Base-by-base conservation (phyloP, 2,888 invertebrate species). In the Noctua janthina region DNA sequence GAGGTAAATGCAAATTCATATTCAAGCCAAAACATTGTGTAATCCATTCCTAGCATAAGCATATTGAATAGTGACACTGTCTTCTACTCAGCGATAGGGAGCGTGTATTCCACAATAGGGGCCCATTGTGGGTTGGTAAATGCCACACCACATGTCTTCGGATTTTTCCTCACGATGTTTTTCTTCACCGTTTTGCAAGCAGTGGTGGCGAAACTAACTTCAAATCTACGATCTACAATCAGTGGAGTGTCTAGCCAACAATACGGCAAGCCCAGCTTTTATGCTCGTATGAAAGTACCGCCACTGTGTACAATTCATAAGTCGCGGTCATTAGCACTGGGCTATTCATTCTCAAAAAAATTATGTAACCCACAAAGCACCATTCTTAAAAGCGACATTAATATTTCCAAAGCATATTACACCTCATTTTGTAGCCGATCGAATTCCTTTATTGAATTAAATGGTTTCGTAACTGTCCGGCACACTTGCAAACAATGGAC, bases 401-500 rank as follows among this genome's bases (percentile, higher is more conserved):
- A 77, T 76, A 84, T 86, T 77, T 87, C 75, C 62, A 84, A 62
- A 54, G 77, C 74, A 77, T 72, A 79, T 82, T 74, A 85, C 74
- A 84, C 82, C 82, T 82, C 72, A 80, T 83, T 84, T 75, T 78
- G 79, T 77, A 71, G 76, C 84, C 82, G 71, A 87, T 84, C 88
- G 78, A 82, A 87, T 86, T 82, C 74, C 80, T 82, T 79, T 86
- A 88, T 86, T 85, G 88, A 87, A 91, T 91, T 89, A 89, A 88
- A 90, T 89, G 89, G 90, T 90, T 90, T 89, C 84, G 90, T 91
- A 92, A 92, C 92, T 89, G 92, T 91, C 43, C 79, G 91, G 85
- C 91, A 91, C 86, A 86, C 87, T 90, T 92, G 84, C 75, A 83
- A 89, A 93, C 94, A 94, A 93, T 93, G 88, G 91, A 81, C 82